phyloP scores from a whole-genome alignment of 2,797 vertebrate species.

The Syndactyla subalaris region DNA sequence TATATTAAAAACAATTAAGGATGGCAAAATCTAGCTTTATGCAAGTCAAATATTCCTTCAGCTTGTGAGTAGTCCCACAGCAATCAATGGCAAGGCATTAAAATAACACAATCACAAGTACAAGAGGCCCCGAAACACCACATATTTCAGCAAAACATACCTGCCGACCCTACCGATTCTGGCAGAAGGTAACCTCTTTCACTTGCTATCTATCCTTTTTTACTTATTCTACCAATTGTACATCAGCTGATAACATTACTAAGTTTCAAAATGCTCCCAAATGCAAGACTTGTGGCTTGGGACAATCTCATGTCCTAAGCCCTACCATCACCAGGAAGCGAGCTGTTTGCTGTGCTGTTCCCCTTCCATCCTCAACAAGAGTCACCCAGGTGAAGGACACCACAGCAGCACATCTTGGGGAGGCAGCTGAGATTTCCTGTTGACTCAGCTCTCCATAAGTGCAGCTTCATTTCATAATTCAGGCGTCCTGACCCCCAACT shows the following conservation, averaged over 20 bases:
- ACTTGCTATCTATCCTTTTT: not conserved
- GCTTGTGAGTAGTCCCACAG: slow-evolving; percentile 39
- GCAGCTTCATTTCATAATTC: not conserved
- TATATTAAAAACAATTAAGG: slow-evolving; percentile 61
- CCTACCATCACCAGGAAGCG: accelerated
- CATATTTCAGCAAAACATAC: not conserved
- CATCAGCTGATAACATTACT: not conserved
- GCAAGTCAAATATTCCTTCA: slow-evolving; percentile 38
- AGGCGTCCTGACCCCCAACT: not conserved
- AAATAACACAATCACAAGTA: not conserved
- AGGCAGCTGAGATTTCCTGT: not conserved
- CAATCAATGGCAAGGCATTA: slow-evolving; percentile 32
- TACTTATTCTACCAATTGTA: not conserved
- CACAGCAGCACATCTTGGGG: not conserved
- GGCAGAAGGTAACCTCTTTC: not conserved
- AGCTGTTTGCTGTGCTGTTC: not conserved
- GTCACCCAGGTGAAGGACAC: not conserved
- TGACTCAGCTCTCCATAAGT: not conserved
- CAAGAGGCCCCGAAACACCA: not conserved
- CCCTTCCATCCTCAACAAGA: not conserved
- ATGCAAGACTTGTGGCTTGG: not conserved
- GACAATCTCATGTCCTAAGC: not conserved
- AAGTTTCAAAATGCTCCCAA: not conserved
- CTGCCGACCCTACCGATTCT: not conserved
- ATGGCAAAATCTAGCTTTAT: slow-evolving; percentile 30